Evolutionary conservation across 92 coral and sea anemone species (phyloP).

Genomic region (Zoanthus gigantus): DNA sequence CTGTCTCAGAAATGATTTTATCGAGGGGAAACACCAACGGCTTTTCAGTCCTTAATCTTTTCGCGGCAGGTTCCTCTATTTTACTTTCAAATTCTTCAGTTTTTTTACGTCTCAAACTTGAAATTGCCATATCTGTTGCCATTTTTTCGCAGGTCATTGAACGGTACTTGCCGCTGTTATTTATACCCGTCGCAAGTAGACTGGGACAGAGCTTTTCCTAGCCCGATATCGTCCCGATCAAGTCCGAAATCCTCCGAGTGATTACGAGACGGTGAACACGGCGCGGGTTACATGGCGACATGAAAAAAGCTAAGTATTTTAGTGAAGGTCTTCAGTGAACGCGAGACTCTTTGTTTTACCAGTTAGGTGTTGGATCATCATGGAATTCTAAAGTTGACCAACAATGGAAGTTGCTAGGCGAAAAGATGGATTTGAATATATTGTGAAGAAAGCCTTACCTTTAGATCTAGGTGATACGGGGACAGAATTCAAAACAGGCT

Average conservation of each 20-base stretch:
- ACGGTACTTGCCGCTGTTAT: neutral
- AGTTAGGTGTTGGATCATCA: neutral
- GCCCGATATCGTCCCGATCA: neutral
- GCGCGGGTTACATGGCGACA: neutral
- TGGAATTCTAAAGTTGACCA: no score
- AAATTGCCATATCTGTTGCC: neutral
- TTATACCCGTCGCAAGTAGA: neutral
- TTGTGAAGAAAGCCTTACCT: slow-evolving; percentile 61
- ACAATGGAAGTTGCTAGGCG: slow-evolving; percentile 58
- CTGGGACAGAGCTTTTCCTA: neutral
- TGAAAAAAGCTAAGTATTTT: neutral
- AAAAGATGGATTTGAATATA: slow-evolving; percentile 47
- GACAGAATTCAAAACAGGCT: slow-evolving; percentile 68
- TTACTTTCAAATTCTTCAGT: neutral
- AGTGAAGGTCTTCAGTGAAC: neutral
- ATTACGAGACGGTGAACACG: neutral
- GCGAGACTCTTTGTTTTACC: neutral
- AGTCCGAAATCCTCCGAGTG: neutral
- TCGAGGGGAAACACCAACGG: slow-evolving; percentile 35
- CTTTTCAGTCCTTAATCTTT: slow-evolving; percentile 29
- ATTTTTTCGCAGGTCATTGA: neutral
- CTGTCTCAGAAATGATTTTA: slow-evolving; percentile 15
- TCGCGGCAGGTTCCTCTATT: slow-evolving; percentile 1
- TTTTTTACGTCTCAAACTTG: slow-evolving; percentile 1
- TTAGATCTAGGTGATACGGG: slow-evolving; percentile 59